phyloP scores from a whole-genome alignment of 1,140 invertebrate genomes.

The Panagrolaimus sp. region DNA sequence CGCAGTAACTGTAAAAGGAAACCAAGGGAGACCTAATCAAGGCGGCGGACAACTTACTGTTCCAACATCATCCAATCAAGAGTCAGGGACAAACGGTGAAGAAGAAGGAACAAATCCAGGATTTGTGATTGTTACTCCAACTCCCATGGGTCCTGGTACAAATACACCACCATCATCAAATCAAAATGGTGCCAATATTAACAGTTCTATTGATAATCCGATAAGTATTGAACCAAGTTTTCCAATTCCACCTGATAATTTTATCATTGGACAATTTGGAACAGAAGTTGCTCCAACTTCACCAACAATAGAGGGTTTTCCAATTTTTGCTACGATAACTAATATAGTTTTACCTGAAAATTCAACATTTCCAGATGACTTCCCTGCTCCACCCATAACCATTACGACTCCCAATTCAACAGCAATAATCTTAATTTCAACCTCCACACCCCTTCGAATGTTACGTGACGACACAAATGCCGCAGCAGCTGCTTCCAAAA shows the following conservation, averaged over 20 bases:
- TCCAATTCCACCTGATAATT: neutral
- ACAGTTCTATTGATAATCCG: neutral
- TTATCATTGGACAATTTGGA: slow-evolving; percentile 3
- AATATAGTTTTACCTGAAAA: slow-evolving; percentile 3
- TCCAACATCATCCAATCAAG: neutral
- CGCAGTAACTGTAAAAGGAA: neutral
- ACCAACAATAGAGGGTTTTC: slow-evolving; percentile 16
- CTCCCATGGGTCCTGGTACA: neutral
- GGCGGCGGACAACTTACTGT: neutral
- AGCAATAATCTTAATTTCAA: neutral
- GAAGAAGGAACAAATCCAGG: neutral
- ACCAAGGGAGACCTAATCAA: neutral
- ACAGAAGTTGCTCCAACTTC: slow-evolving; percentile 4
- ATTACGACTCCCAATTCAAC: neutral
- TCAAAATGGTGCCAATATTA: neutral
- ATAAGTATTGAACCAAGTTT: neutral
- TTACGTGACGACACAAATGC: neutral
- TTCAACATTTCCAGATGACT: slow-evolving; percentile 13
- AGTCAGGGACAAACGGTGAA: neutral
- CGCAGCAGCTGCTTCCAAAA: neutral
- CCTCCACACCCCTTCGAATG: slow-evolving; percentile 8
- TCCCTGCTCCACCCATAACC: neutral
- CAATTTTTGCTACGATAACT: slow-evolving; percentile 13
- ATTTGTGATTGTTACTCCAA: neutral
- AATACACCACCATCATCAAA: slow-evolving; percentile 10